phyloP scores from a whole-genome alignment of 2,113 vertebrate genomes.

The Ceyx cyanopectus region DNA sequence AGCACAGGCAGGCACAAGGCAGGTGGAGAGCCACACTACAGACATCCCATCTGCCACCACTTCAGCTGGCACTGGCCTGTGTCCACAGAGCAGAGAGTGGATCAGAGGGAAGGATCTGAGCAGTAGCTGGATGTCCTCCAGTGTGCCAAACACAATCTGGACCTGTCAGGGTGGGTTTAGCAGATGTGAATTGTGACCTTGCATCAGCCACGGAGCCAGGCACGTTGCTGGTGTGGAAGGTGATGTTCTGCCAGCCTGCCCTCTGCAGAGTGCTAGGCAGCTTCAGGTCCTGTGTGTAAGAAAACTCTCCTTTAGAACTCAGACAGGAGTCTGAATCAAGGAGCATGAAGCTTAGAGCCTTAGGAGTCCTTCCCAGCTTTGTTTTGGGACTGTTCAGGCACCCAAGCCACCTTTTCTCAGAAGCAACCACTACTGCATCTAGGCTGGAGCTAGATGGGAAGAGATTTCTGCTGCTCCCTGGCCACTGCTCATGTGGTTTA shows the following conservation, averaged over 20 bases:
- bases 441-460: not conserved
- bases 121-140: not conserved
- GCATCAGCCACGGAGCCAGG: accelerated
- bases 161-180: not conserved
- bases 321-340: not conserved
- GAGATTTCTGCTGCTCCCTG: not conserved
- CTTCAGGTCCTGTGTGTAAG: not conserved
- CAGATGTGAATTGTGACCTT: not conserved
- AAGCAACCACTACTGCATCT: not conserved
- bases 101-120: not conserved
- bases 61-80: not conserved
- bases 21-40: not conserved
- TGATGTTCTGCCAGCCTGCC: not conserved
- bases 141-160: not conserved
- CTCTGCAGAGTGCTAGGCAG: not conserved
- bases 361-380: not conserved
- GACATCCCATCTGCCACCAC: slow-evolving; percentile 23
- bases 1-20: not conserved
- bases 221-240: accelerated
- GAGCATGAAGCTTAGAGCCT: not conserved
- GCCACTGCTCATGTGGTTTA: not conserved
- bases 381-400: not conserved
- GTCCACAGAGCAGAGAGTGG: not conserved
- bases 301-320: not conserved
- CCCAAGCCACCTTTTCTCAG: not conserved